Base-by-base conservation (phyloP, 2,888 invertebrate species). In the Philonicus albiceps region DNA sequence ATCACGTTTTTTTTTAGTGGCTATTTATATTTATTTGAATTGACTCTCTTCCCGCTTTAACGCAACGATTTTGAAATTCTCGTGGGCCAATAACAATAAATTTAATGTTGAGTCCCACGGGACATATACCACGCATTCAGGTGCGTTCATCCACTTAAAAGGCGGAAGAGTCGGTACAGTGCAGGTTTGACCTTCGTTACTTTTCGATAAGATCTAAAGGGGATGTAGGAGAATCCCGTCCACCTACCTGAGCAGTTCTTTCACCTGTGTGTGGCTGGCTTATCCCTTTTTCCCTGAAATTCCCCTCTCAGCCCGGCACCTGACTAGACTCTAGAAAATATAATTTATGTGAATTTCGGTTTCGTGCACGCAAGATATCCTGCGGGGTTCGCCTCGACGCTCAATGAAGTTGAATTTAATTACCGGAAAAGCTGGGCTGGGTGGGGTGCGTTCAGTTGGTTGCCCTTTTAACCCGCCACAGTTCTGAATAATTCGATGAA, bases 211-310 rank as follows among this genome's bases (percentile, higher is more conserved):
- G n/a, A 40, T 34, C 43, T 19, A 27, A 8, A 19, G 19, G 19
- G 43, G 19, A 11, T 11, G 43, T 43, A 3, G 11, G 43, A 43
- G 40, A 40, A 40, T 5, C 19, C 22, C 22, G 7, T 19, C 5
- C 2, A 22, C 40, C 3, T 40, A 78, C 76, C 76, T 78, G 76
- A 13, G 40, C 13, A 11, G 37, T 40, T 76, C 76, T 78, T 7
- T 13, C 43, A 78, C 76, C 76, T 78, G 76, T 78, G 76, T 43
- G n/a, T n/a, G n/a, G n/a, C n/a, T n/a, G 76, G 81, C 55, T 31
- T 31, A 30, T 81, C 30, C 53, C 55, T 81, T 30, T 16, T 81
- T 81, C 19, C 30, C 16, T 53, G 81, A 27, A 53, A 55, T 27
- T 78, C 40, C 27, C 27, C 40, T 75, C 11, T 43, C 16, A 8